Evolutionary conservation across 2,113 vertebrate genomes (phyloP).

Genomic region (Myodes glareolus): DNA sequence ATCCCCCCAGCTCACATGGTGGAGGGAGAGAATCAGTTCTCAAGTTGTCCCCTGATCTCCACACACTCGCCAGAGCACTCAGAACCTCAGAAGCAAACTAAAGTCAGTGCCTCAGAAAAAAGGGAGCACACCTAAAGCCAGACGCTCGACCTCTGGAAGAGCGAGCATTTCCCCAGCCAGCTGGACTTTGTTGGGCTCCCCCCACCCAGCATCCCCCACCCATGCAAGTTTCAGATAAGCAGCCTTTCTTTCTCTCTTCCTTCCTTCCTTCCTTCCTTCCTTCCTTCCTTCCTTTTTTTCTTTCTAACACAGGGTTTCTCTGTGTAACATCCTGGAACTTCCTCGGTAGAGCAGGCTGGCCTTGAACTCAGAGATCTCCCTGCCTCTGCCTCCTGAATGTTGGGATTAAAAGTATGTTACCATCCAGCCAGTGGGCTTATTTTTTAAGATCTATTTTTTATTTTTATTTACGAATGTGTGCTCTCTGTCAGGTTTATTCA

Average conservation of each 20-base stretch:
- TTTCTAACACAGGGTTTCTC: not conserved
- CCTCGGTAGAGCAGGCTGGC: not conserved
- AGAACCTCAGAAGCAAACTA: not conserved
- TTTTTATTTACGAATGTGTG: not conserved
- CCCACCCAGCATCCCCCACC: not conserved
- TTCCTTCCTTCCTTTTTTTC: not conserved
- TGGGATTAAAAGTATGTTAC: not conserved
- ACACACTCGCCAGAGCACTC: not conserved
- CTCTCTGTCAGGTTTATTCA: too few species aligned
- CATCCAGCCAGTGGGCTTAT: too few species aligned
- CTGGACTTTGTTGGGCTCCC: not conserved
- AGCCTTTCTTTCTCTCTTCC: not conserved
- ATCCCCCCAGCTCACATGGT: too few species aligned
- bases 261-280: too few species aligned
- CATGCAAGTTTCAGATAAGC: not conserved
- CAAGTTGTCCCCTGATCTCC: not conserved
- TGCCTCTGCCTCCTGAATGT: not conserved
- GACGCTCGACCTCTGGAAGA: not conserved
- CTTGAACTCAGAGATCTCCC: not conserved
- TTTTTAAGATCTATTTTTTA: not conserved
- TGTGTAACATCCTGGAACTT: not conserved
- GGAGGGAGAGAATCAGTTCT: not conserved
- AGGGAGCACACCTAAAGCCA: not conserved
- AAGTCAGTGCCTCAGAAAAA: not conserved
- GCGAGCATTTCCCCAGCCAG: not conserved